A percentile compares a stretch with the other conserved stretches of the same genome.
Conservation (phyloP, 2,113 vertebrate genomes). For the Bagarius yarrelli region DNA sequence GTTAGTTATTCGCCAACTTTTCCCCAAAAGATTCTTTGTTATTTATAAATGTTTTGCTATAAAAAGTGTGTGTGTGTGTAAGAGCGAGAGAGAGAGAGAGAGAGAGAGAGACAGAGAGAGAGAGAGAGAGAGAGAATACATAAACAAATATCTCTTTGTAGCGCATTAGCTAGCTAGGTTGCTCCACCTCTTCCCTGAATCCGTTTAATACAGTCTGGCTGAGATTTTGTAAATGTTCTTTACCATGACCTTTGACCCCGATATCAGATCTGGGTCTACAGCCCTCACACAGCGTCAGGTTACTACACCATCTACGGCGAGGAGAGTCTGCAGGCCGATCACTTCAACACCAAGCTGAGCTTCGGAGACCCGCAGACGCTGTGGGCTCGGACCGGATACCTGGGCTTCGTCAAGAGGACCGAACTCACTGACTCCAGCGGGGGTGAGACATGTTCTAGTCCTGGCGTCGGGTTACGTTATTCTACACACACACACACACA, state of each 20-base stretch:
- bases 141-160: not conserved
- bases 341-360: conserved; percentile 97
- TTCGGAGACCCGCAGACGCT: conserved; percentile 92
- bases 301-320: conserved; percentile 97
- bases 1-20: no score
- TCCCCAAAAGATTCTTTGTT: no score
- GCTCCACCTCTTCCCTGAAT: not conserved
- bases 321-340: conserved; percentile 91
- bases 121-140: no score
- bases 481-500: no score
- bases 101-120: no score
- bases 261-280: conserved; percentile 90
- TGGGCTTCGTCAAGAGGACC: conserved; percentile 92
- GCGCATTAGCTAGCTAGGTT: not conserved
- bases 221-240: not conserved
- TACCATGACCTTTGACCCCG: not conserved
- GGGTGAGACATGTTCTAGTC: conserved; percentile 65
- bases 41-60: not conserved
- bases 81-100: no score
- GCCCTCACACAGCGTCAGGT: conserved; percentile 90
- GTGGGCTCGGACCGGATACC: conserved; percentile 92
- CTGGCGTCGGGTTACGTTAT: no score
- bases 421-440: conserved; percentile 92
- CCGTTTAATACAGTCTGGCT: not conserved
- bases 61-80: not conserved